These are phyloP conservation scores for Zaprionus ghesquierei DNA, from an alignment of 1,140 invertebrate genomes.

Conservation along the genomic window DNA sequence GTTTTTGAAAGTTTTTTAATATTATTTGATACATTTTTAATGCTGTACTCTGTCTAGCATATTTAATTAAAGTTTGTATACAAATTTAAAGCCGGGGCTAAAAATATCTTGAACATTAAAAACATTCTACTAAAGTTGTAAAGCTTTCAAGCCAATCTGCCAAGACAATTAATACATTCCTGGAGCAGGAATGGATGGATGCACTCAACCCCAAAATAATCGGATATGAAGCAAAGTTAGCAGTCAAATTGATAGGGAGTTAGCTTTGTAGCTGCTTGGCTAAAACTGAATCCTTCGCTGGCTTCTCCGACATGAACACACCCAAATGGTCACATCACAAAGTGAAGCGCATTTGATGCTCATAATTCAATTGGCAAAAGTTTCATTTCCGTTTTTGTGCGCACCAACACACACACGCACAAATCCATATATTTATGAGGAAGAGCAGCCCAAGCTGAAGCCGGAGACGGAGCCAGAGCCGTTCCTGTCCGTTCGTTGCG, in stretches of 20 bases:
- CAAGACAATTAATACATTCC: neutral
- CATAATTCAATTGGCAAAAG: conserved; percentile 65
- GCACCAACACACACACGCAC: conserved; percentile 38
- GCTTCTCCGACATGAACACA: neutral
- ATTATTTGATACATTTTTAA: neutral
- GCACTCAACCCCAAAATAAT: neutral
- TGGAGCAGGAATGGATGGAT: neutral
- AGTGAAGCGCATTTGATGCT: conserved; percentile 46
- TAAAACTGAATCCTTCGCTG: neutral
- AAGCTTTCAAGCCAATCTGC: neutral
- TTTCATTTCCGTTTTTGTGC: conserved; percentile 53
- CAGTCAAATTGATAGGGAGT: neutral
- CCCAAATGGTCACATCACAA: conserved; percentile 10
- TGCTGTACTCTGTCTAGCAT: neutral
- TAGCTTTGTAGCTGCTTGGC: neutral
- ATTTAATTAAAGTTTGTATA: neutral
- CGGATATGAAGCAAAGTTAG: neutral
- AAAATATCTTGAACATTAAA: too few relatives aligned
- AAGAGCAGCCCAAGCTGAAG: neutral
- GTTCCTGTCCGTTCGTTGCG: conserved; percentile 7
- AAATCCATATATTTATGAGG: neutral
- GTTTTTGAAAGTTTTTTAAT: neutral
- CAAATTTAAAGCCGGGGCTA: too few relatives aligned
- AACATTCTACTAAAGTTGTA: neutral
- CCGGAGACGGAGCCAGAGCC: neutral